phyloP scores from a whole-genome alignment of 2,797 vertebrate species.

The Phrynocephalus vlangalii region DNA sequence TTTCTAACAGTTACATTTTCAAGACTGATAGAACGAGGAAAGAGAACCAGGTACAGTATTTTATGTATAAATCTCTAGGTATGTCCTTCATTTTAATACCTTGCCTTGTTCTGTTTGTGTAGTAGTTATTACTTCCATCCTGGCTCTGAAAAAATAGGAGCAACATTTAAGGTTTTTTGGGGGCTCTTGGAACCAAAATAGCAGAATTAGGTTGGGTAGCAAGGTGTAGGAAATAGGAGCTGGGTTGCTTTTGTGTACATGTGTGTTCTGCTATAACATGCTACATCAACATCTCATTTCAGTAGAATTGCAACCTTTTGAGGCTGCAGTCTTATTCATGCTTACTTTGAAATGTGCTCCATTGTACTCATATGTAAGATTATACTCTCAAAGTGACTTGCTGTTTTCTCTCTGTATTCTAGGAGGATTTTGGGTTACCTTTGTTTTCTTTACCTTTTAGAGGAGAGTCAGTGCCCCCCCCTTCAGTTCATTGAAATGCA shows the following conservation, averaged over 20 bases:
- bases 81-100: background rate
- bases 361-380: background rate
- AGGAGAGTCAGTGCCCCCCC: constrained; percentile 12
- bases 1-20: constrained; percentile 27
- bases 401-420: fast-evolving
- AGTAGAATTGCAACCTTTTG: background rate
- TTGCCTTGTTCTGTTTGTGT: constrained; percentile 1
- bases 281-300: background rate
- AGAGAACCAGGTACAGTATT: background rate
- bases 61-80: background rate
- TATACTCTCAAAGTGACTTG: constrained; percentile 25
- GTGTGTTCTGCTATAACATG: background rate
- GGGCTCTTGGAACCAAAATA: constrained; percentile 32
- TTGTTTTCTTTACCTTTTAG: background rate
- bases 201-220: constrained; percentile 27
- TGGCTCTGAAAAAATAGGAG: background rate
- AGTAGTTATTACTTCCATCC: background rate
- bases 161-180: background rate
- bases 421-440: background rate
- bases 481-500: background rate
- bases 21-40: background rate
- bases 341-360: background rate
- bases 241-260: constrained; percentile 18
- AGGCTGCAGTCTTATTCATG: background rate
- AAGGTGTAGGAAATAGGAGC: constrained; percentile 25